A percentile compares a stretch with the other conserved stretches of the same genome.
These are phyloP conservation scores for Gari tellinella DNA, from an alignment of 2,888 invertebrate genomes.

Conservation along the genomic window DNA sequence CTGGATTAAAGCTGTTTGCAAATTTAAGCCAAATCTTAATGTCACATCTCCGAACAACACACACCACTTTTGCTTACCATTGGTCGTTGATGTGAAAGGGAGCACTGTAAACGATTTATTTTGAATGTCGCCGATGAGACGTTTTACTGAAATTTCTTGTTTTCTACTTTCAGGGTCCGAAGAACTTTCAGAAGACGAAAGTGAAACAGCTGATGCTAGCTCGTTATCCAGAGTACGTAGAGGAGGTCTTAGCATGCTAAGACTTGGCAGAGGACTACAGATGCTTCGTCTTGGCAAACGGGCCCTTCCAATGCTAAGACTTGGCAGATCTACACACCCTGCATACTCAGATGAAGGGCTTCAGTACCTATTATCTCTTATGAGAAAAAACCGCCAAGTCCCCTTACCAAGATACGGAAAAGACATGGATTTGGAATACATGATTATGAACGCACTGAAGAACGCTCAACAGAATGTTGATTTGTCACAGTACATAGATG, in stretches of 20 bases:
- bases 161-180: constrained; percentile 41
- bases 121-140: too few species aligned
- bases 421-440: constrained; percentile 56
- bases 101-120: too few species aligned
- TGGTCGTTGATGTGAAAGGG: too few species aligned
- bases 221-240: constrained; percentile 60
- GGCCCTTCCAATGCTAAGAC: constrained; percentile 63
- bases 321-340: constrained; percentile 57
- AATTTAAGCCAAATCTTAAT: too few species aligned
- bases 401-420: constrained; percentile 68
- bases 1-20: too few species aligned
- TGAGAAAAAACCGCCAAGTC: constrained; percentile 57
- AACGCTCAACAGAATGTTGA: constrained; percentile 46
- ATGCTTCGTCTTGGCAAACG: constrained; percentile 76
- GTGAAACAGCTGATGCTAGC: constrained; percentile 35
- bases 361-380: constrained; percentile 46
- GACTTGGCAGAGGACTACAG: constrained; percentile 71
- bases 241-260: constrained; percentile 67
- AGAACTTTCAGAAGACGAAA: constrained; percentile 22
- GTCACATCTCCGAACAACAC: too few species aligned
- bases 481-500: constrained; percentile 11
- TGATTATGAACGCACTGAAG: constrained; percentile 55
- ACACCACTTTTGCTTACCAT: too few species aligned
- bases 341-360: constrained; percentile 43
- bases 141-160: too few species aligned